A percentile compares a stretch with the other conserved stretches of the same genome.
Conservation (phyloP, 1,140 invertebrate genomes). For the Branchinecta lindahli region DNA sequence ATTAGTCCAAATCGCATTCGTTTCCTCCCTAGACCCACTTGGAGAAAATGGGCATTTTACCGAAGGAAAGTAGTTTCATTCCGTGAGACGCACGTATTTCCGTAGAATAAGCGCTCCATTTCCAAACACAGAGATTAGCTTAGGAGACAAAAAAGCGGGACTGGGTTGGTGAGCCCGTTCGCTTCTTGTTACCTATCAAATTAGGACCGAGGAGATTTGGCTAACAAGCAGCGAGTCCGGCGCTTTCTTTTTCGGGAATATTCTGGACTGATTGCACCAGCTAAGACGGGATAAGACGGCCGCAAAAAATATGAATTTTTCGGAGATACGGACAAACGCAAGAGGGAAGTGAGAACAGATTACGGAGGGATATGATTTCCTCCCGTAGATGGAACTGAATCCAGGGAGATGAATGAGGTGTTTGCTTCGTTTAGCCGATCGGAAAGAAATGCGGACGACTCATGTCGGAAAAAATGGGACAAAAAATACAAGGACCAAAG, state of each 20-base stretch:
- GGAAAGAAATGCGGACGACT: constrained; percentile 1
- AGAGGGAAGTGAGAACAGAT: neutral
- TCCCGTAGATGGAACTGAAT: neutral
- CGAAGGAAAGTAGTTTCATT: neutral
- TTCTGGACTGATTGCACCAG: neutral
- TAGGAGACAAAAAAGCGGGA: neutral
- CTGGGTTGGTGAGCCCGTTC: too few species aligned
- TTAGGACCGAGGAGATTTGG: too few species aligned
- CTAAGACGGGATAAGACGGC: constrained; percentile 5
- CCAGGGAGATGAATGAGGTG: neutral
- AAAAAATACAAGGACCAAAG: too few species aligned
- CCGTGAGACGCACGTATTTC: neutral
- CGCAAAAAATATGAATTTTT: neutral
- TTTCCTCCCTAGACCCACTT: too few species aligned
- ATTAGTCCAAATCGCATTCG: too few species aligned
- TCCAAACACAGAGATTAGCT: neutral
- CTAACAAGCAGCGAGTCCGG: too few species aligned
- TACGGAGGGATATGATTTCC: neutral
- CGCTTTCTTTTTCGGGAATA: neutral
- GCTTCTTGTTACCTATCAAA: too few species aligned
- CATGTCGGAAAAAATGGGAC: too few species aligned
- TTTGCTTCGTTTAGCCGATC: constrained; percentile 3
- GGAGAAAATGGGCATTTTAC: neutral
- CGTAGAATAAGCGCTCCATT: too few species aligned
- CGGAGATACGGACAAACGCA: neutral